Percentiles rank a stretch among this genome's conserved stretches.
Conservation (phyloP, 2,113 vertebrate genomes). For the Chionodraco myersi region DNA sequence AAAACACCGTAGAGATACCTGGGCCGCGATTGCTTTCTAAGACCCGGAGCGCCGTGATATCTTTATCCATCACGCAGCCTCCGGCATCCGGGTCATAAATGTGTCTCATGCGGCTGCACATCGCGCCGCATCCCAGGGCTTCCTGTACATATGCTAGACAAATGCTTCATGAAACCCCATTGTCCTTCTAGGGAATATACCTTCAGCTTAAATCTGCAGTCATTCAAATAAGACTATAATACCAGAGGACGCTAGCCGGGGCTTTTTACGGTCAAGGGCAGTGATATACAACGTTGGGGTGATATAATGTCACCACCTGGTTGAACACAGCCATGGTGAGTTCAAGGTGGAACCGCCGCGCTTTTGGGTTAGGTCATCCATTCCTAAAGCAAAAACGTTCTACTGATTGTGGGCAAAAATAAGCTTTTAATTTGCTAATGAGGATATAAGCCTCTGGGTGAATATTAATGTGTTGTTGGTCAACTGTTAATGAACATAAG, state of each 20-base stretch:
- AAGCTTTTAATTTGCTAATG: conserved; percentile 52
- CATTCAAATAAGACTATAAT: conserved; percentile 32
- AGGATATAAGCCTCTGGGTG: conserved; percentile 63
- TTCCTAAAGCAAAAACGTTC: conserved; percentile 30
- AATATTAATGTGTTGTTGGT: conserved; percentile 71
- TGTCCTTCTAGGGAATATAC: conserved; percentile 52
- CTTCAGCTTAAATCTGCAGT: conserved; percentile 10
- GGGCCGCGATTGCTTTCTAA: conserved; percentile 38
- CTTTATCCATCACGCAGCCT: conserved; percentile 60
- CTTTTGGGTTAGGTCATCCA: conserved; percentile 23
- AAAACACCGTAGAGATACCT: conserved; percentile 50
- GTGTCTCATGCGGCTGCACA: conserved; percentile 60
- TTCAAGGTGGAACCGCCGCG: conserved; percentile 36
- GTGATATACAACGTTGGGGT: neutral
- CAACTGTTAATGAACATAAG: conserved; percentile 64
- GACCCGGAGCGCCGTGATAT: conserved; percentile 45
- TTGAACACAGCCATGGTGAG: conserved; percentile 6
- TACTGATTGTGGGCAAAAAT: conserved; percentile 32
- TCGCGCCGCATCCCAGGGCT: conserved; percentile 1
- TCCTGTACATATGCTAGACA: conserved; percentile 43
- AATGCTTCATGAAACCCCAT: conserved; percentile 60
- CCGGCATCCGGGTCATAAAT: conserved; percentile 31
- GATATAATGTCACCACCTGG: conserved; percentile 25
- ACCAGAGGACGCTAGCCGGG: neutral
- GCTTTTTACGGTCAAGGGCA: conserved; percentile 44